A percentile compares a stretch with the other conserved stretches of the same genome.
Evolutionary conservation across 2,888 invertebrate species (phyloP).

Genomic region (Bedellia somnulentella): DNA sequence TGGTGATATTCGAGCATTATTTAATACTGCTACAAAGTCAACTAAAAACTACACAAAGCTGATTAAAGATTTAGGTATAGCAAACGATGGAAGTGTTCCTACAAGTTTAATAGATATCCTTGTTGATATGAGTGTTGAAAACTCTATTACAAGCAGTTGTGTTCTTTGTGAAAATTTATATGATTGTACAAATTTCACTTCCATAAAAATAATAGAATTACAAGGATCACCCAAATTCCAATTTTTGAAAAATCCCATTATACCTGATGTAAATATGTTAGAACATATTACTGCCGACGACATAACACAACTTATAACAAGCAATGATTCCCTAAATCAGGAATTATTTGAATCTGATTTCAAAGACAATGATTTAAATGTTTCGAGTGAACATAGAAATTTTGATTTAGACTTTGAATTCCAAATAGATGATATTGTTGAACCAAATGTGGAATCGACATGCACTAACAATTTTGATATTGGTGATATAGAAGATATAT

Average conservation of each 20-base stretch:
- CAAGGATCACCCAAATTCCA: slow-evolving; percentile 13
- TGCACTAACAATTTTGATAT: slow-evolving; percentile 31
- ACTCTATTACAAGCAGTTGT: slow-evolving; percentile 25
- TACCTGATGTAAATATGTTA: slow-evolving; percentile 33
- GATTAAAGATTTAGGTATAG: slow-evolving; percentile 35
- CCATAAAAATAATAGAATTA: slow-evolving; percentile 8
- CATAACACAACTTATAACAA: slow-evolving; percentile 12
- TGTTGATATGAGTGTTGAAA: slow-evolving; percentile 45
- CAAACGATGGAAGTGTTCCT: slow-evolving; percentile 30
- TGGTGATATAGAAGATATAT: slow-evolving; percentile 38
- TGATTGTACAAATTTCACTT: slow-evolving; percentile 29
- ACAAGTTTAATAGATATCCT: slow-evolving; percentile 35
- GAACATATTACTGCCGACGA: slow-evolving; percentile 26
- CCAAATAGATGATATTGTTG: slow-evolving; percentile 10
- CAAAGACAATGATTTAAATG: slow-evolving; percentile 14
- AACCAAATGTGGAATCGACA: neutral
- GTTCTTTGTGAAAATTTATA: slow-evolving; percentile 42
- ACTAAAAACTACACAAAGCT: slow-evolving; percentile 46
- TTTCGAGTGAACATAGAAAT: too few species aligned
- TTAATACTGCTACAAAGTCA: slow-evolving; percentile 45
- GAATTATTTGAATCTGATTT: neutral
- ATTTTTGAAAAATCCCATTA: slow-evolving; percentile 18
- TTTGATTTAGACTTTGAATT: slow-evolving; percentile 16
- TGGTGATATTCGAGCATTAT: slow-evolving; percentile 60
- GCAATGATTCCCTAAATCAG: neutral